Evolutionary conservation across 2,888 invertebrate genomes (phyloP).

Genomic region (Lingula anatina): DNA sequence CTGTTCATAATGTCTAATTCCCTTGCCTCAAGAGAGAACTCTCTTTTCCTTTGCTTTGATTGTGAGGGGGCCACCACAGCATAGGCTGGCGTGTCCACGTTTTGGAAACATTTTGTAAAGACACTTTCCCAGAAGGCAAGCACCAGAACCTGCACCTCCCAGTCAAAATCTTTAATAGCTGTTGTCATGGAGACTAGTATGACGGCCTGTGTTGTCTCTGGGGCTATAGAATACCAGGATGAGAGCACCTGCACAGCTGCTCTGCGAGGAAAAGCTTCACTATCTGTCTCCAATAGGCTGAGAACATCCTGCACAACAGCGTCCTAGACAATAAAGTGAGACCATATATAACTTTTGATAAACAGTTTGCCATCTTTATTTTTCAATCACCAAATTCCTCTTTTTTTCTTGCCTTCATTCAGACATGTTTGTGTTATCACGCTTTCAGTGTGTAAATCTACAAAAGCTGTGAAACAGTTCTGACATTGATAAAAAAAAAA

Average conservation of each 20-base stretch:
- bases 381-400: no score
- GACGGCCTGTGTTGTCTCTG: not conserved
- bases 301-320: slow-evolving; percentile 14
- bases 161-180: slow-evolving; percentile 30
- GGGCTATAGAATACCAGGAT: not conserved
- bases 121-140: slow-evolving; percentile 21
- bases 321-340: slow-evolving; percentile 15
- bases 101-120: no score
- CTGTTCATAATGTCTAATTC: slow-evolving; percentile 3
- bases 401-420: no score
- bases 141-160: slow-evolving; percentile 31
- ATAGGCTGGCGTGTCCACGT: no score
- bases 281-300: slow-evolving; percentile 18
- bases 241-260: slow-evolving; percentile 14
- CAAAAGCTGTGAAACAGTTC: no score
- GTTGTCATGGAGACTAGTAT: slow-evolving; percentile 4
- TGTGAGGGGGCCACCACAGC: no score
- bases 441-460: no score
- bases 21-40: not conserved
- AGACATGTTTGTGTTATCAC: no score
- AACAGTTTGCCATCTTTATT: no score
- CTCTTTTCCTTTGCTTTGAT: not conserved
- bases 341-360: no score
- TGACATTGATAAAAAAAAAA: no score
- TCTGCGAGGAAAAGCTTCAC: slow-evolving; percentile 32